Base-by-base conservation (phyloP, 2,797 vertebrate genomes). In the Discoglossus pictus region DNA sequence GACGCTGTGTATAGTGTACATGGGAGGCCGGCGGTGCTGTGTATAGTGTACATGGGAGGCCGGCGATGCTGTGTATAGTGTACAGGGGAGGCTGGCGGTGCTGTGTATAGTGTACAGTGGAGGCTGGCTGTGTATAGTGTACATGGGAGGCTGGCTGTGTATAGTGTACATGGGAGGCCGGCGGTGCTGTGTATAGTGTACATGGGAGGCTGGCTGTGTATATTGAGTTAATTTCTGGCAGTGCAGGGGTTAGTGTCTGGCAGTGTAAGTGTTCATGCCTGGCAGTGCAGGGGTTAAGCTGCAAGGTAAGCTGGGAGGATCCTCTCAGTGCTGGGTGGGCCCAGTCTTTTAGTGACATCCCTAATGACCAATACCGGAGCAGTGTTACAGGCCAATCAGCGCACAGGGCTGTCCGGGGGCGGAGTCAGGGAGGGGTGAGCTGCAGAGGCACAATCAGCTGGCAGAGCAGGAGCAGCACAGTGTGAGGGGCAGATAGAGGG, bases 271-370 rank as follows among this genome's bases (percentile, higher is more conserved):
- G 42, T 44, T 44, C 17, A 44, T 20, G 17, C 55, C n/a, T 12
- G 46, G 44, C 31, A 61, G 59, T 21, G 58, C 42, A 36, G 58
- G 58, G 39, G 64, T 67, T 51, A 67, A 67, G 54, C 10, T 50
- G 63, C 51, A 65, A 31, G 64, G 55, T 42, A 48, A 44, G 55
- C 46, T 52, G 47, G 48, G 65, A 59, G 65, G 20, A 16, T 11
- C 13, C 43, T 27, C 34, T 17, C 61, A 15, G 61, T 15, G 40
- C 21, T 24, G 31, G 38, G 63, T 40, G 64, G 63, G 6, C 24
- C 11, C 40, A 58, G 44, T 23, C 18, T 52, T 61, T 47, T 58
- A 46, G 66, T 61, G 66, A 9, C 66, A 61, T 61, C 40, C 66
- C 50, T 54, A 25, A 31, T 50, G 15, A 47, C 66, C 66, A 68